Evolutionary conservation across 2,113 vertebrate genomes (phyloP).

Genomic region (Actenoides hombroni): DNA sequence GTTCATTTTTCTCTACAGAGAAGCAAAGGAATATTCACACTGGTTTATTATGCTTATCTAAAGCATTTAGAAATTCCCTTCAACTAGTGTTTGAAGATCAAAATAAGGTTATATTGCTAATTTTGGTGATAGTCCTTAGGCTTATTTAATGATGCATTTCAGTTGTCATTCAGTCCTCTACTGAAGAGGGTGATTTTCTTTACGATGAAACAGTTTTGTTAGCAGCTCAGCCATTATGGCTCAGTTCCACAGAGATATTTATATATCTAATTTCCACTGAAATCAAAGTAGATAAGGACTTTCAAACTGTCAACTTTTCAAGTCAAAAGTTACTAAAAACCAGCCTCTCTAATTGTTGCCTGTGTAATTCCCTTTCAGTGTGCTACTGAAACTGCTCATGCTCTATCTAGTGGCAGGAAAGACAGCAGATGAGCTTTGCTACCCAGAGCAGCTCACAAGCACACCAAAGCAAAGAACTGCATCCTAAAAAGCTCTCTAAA

Average conservation of each 20-base stretch:
- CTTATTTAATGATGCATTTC: not conserved
- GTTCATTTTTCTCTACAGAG: not conserved
- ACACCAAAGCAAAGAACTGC: not conserved
- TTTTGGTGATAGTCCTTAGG: not conserved
- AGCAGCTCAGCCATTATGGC: not conserved
- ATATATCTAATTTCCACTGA: not conserved
- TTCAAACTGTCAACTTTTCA: not conserved
- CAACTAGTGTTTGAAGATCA: not conserved
- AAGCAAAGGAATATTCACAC: not conserved
- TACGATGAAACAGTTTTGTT: not conserved
- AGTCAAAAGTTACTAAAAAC: not conserved
- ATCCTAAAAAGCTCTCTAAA: not conserved
- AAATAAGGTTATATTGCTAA: not conserved
- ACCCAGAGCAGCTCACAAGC: not conserved
- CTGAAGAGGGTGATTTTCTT: not conserved
- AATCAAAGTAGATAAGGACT: not conserved
- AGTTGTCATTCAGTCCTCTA: not conserved
- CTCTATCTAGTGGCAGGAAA: accelerated
- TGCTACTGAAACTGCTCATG: not conserved
- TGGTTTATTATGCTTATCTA: not conserved
- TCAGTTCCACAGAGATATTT: not conserved
- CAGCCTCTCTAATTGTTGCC: not conserved
- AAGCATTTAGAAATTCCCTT: not conserved
- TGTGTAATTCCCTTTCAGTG: not conserved
- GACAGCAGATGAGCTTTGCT: not conserved